Conservation (phyloP, 2,888 invertebrate genomes). For the Tachystola acroxantha region DNA sequence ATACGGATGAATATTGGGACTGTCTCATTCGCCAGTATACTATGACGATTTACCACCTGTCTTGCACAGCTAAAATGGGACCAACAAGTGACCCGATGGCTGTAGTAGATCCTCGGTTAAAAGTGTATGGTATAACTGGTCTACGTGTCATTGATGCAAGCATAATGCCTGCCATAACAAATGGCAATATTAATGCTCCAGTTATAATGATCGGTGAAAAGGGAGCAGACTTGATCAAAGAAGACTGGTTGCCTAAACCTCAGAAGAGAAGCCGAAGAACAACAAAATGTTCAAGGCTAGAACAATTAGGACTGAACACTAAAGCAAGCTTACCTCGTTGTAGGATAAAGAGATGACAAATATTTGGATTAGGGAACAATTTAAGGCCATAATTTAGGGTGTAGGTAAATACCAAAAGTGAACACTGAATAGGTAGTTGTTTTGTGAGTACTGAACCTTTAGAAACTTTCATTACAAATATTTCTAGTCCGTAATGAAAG, state of each 20-base stretch:
- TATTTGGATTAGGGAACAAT: conserved; percentile 13
- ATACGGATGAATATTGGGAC: conserved; percentile 93
- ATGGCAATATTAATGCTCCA: conserved; percentile 93
- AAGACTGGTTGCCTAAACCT: conserved; percentile 77
- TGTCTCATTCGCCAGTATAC: conserved; percentile 90
- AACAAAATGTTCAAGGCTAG: conserved; percentile 34
- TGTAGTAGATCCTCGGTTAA: conserved; percentile 87
- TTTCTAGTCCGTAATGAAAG: background rate
- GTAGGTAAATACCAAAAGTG: conserved; percentile 26
- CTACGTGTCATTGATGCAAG: conserved; percentile 92
- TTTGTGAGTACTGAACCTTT: background rate
- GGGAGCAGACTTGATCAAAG: conserved; percentile 89
- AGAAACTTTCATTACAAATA: background rate
- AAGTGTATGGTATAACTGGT: conserved; percentile 87
- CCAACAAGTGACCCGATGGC: conserved; percentile 86
- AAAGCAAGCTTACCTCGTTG: conserved; percentile 30
- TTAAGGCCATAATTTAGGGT: conserved; percentile 27
- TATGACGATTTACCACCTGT: conserved; percentile 92
- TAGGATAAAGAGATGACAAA: conserved; percentile 46
- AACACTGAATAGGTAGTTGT: background rate
- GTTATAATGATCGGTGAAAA: conserved; percentile 93
- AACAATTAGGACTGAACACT: conserved; percentile 30
- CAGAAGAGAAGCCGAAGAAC: conserved; percentile 38
- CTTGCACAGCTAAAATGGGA: conserved; percentile 92
- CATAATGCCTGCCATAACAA: conserved; percentile 92